Conservation (phyloP, 1,140 invertebrate species). For the Dendrolimus punctatus region DNA sequence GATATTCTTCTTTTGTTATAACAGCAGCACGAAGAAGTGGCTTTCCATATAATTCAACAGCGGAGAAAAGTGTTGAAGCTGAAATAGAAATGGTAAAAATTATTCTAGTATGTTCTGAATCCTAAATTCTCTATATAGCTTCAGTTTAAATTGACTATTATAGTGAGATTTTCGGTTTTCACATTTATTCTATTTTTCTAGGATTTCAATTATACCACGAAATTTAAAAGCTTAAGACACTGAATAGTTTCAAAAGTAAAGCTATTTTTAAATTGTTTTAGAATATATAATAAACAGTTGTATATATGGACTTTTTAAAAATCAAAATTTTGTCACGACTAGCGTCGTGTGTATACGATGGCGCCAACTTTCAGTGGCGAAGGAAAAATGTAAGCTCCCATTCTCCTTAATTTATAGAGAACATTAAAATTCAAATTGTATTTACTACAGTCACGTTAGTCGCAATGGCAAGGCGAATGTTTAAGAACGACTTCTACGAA, state of each 20-base stretch:
- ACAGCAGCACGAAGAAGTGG: slow-evolving; percentile 59
- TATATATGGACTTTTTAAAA: no score
- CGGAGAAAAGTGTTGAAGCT: slow-evolving; percentile 62
- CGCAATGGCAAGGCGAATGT: slow-evolving; percentile 46
- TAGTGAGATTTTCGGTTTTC: no score
- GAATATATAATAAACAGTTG: no score
- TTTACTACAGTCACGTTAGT: slow-evolving; percentile 40
- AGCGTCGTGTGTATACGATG: no score
- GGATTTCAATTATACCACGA: no score
- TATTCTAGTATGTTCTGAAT: slow-evolving; percentile 5
- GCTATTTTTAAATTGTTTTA: no score
- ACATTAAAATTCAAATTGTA: background rate
- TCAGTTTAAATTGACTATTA: no score
- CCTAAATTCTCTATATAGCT: no score
- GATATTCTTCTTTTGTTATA: slow-evolving; percentile 62
- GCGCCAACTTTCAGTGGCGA: background rate
- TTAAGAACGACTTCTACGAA: slow-evolving; percentile 59
- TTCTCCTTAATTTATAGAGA: slow-evolving; percentile 1
- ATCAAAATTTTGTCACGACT: no score
- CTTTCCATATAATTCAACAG: slow-evolving; percentile 63
- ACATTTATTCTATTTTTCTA: no score
- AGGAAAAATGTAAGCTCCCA: background rate
- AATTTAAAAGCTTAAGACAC: no score
- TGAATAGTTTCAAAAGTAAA: no score
- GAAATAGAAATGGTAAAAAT: slow-evolving; percentile 43